Evolutionary conservation across 2,888 invertebrate genomes (phyloP).

Genomic region (Ophraella communa): DNA sequence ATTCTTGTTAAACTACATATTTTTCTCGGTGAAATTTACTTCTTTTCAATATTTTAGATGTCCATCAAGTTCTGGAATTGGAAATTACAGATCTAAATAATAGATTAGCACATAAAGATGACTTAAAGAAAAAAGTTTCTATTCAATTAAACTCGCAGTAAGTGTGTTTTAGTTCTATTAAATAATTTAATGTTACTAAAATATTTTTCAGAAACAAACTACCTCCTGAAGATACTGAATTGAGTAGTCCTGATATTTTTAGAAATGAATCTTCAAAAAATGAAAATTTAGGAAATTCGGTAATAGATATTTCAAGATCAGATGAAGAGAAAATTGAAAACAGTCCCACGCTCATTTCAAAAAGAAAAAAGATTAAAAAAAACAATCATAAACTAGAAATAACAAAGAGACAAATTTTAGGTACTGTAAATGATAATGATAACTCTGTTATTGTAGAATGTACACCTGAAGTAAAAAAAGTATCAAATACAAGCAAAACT

Average conservation of each 20-base stretch:
- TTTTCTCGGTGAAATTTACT: not conserved
- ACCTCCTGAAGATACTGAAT: conserved; percentile 4
- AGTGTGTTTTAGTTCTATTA: conserved; percentile 3
- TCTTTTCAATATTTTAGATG: conserved; percentile 23
- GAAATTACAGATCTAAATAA: conserved; percentile 26
- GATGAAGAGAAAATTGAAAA: conserved; percentile 27
- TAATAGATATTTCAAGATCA: conserved; percentile 28
- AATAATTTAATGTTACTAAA: no score
- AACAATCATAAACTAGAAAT: not conserved
- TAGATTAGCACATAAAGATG: conserved; percentile 29
- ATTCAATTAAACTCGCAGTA: conserved; percentile 12
- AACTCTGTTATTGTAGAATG: conserved; percentile 33
- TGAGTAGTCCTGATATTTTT: conserved; percentile 35
- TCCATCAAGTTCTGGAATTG: conserved; percentile 26
- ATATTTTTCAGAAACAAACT: not conserved
- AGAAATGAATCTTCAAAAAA: conserved; percentile 15
- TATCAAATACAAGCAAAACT: conserved; percentile 15
- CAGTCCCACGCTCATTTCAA: conserved; percentile 37
- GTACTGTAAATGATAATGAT: conserved; percentile 30
- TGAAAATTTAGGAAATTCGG: not conserved
- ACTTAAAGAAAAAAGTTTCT: conserved; percentile 14
- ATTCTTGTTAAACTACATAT: conserved; percentile 10
- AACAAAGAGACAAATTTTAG: conserved; percentile 27
- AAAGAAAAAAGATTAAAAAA: conserved; percentile 25
- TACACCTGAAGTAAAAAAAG: conserved; percentile 37